Evolutionary conservation across 1,140 invertebrate species (phyloP).

Genomic region (Leptinotarsa texana): DNA sequence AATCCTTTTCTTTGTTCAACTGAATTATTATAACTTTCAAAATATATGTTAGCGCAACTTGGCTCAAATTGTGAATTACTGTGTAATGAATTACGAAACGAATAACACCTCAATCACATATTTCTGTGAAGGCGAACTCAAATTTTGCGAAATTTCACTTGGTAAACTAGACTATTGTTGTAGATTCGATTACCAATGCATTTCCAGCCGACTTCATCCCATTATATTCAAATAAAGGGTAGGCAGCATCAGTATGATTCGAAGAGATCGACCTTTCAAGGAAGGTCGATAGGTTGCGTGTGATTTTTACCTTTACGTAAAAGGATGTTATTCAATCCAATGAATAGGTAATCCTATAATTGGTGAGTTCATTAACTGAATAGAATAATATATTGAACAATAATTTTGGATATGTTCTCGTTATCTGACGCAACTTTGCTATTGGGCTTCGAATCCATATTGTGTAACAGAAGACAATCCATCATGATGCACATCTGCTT

Average conservation of each 20-base stretch:
- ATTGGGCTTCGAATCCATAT: background rate
- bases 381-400: background rate
- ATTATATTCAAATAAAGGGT: background rate
- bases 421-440: background rate
- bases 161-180: background rate
- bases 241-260: background rate
- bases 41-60: no score
- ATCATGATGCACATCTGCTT: no score
- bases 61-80: no score
- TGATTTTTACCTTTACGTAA: slow-evolving; percentile 1
- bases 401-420: background rate
- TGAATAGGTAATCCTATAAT: background rate
- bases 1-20: no score
- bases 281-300: slow-evolving; percentile 5
- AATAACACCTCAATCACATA: no score
- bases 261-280: background rate
- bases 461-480: background rate
- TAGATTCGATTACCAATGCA: background rate
- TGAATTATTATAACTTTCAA: no score
- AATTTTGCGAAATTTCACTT: background rate
- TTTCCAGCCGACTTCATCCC: background rate
- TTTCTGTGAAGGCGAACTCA: no score
- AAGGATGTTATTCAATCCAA: background rate
- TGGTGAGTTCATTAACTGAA: background rate
- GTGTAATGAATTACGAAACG: no score